These are phyloP conservation scores for Decapterus maruadsi DNA, from an alignment of 2,797 vertebrate species.

Conservation along the genomic window DNA sequence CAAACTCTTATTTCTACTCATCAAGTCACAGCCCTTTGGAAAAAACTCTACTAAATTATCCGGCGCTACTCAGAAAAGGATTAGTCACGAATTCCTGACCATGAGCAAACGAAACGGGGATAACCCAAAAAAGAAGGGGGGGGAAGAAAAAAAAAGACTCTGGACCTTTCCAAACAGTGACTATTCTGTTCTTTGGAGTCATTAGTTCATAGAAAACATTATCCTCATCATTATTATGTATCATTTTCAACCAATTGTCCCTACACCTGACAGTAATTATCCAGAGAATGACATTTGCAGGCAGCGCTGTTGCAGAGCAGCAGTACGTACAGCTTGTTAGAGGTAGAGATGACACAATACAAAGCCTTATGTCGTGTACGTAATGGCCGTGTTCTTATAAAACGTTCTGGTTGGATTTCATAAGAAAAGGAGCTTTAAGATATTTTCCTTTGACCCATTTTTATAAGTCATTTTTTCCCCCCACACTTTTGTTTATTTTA, in stretches of 20 bases:
- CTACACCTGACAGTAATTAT: slow-evolving; percentile 52
- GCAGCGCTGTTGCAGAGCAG: neutral
- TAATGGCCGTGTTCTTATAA: neutral
- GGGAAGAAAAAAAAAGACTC: slow-evolving; percentile 7
- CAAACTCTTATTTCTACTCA: slow-evolving; percentile 39
- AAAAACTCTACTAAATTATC: slow-evolving; percentile 41
- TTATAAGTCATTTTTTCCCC: too few relatives aligned
- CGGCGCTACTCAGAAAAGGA: slow-evolving; percentile 30
- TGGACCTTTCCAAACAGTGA: slow-evolving; percentile 22
- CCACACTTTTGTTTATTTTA: too few relatives aligned
- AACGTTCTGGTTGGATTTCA: neutral
- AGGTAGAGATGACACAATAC: slow-evolving; percentile 5
- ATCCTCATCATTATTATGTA: slow-evolving; percentile 41
- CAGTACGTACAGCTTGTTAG: neutral
- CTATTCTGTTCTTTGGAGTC: slow-evolving; percentile 22
- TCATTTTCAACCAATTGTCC: slow-evolving; percentile 45
- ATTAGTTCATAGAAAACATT: slow-evolving; percentile 49
- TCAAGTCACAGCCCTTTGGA: slow-evolving; percentile 15
- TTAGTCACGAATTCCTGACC: slow-evolving; percentile 59
- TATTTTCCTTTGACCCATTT: too few relatives aligned
- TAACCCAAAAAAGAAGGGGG: slow-evolving; percentile 12
- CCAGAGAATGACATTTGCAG: slow-evolving; percentile 20
- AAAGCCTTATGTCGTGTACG: neutral
- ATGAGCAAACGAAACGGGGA: slow-evolving; percentile 30
- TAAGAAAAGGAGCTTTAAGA: neutral